Base-by-base conservation (phyloP, 1,140 invertebrate species). In the Dufourea novaeangliae region DNA sequence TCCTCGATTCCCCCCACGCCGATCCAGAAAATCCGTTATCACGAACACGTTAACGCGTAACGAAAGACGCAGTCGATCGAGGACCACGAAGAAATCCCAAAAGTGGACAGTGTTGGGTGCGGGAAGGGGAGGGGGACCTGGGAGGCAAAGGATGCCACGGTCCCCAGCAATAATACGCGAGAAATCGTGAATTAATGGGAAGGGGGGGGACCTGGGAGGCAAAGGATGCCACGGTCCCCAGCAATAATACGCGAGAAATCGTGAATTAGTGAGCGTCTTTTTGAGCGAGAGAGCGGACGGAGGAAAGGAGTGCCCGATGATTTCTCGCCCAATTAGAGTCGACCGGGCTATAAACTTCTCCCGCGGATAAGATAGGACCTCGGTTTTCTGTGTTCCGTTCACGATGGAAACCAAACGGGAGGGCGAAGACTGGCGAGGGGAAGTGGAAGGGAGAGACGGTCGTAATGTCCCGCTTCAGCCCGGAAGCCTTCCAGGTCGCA, bases 291-390 rank as follows among this genome's bases (percentile, higher is more conserved):
- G 86, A 80, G 83, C 82, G 77, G 87, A 82, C 85, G 87, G 87
- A 86, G 88, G 90, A 88, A 91, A 91, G 91, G 91, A 92, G 90
- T 91, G 90, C 85, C 90, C 90, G 89, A 91, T 91, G 90, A 91
- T 91, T 91, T 91, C 90, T 91, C 88, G 89, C 90, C 91, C 91
- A 92, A 92, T 92, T 92, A 92, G 90, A 91, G 89, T 90, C 90
- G 90, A 91, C 90, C 87, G 88, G 90, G 89, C 91, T 92, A 92
- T 92, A 91, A 92, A 92, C 90, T 92, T 92, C 88, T 88, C 72
- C n/a, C 87, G 84, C 85, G 90, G 90, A 91, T 92, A 92, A 92
- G 91, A 92, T 92, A 92, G 90, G 86, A 87, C 86, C 83, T 68
- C 78, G 87, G 76, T 85, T 79, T 88, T 88, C 86, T 89, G 86